phyloP scores from a whole-genome alignment of 1,140 invertebrate genomes.

The Trichonephila clavata region DNA sequence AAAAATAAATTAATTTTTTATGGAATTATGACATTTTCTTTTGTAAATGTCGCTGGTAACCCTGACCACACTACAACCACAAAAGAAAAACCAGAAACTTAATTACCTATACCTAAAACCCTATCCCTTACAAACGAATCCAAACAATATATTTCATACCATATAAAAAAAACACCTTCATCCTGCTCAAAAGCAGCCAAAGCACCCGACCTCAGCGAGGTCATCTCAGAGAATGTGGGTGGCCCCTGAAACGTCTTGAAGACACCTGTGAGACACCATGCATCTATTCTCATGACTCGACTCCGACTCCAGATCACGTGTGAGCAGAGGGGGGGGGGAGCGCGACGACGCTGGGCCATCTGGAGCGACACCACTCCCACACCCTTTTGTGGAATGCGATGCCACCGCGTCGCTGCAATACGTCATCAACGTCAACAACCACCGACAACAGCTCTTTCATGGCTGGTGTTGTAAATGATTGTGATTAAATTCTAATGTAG shows the following conservation, averaged over 20 bases:
- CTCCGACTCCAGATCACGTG: too few species aligned
- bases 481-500: constrained; percentile 29
- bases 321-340: not conserved
- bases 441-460: constrained; percentile 47
- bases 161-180: not conserved
- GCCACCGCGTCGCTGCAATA: not conserved
- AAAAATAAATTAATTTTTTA: too few species aligned
- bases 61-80: too few species aligned
- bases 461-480: constrained; percentile 24
- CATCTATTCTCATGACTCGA: not conserved
- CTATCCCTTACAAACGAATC: too few species aligned
- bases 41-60: too few species aligned
- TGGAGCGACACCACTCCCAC: constrained; percentile 32
- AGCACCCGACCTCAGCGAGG: not conserved
- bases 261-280: constrained; percentile 46
- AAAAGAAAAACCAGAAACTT: too few species aligned
- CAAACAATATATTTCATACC: too few species aligned
- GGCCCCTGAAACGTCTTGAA: constrained; percentile 3
- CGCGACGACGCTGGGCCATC: not conserved
- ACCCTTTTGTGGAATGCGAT: constrained; percentile 13
- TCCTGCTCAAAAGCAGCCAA: not conserved
- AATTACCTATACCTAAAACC: too few species aligned
- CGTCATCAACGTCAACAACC: constrained; percentile 63
- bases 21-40: too few species aligned
- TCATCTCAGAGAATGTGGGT: constrained; percentile 33